phyloP scores from a whole-genome alignment of 2,888 invertebrate species.

The Limenitis arthemis region DNA sequence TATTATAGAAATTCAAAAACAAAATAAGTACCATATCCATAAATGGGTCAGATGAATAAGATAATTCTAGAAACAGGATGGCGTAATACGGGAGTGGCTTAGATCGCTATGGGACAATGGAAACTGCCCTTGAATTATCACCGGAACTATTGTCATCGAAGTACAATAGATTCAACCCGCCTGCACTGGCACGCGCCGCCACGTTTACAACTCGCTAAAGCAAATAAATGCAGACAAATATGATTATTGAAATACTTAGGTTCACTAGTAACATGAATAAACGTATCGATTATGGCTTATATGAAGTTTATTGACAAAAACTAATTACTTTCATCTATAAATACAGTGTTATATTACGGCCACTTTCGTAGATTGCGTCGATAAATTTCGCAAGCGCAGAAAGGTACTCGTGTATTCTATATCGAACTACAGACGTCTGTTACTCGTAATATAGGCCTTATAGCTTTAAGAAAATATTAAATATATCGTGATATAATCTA shows the following conservation, averaged over 20 bases:
- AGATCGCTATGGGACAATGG: slow-evolving; percentile 41
- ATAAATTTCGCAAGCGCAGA: background rate
- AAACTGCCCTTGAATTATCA: slow-evolving; percentile 62
- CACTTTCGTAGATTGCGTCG: background rate
- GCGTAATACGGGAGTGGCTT: slow-evolving; percentile 31
- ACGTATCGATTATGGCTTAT: too few species aligned
- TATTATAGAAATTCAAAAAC: too few species aligned
- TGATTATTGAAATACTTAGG: background rate
- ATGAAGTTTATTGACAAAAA: too few species aligned
- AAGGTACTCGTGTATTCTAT: background rate
- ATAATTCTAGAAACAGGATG: slow-evolving; percentile 24
- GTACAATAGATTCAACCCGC: slow-evolving; percentile 60
- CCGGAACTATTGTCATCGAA: slow-evolving; percentile 58
- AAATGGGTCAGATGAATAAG: slow-evolving; percentile 1
- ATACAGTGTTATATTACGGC: background rate
- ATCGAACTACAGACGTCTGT: too few species aligned
- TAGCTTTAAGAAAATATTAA: too few species aligned
- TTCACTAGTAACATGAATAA: too few species aligned
- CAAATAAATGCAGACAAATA: slow-evolving; percentile 26
- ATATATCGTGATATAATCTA: too few species aligned
- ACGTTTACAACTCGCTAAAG: slow-evolving; percentile 33
- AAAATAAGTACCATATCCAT: too few species aligned
- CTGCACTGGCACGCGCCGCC: slow-evolving; percentile 51
- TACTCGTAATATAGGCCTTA: too few species aligned
- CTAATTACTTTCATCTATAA: slow-evolving; percentile 1